Base-by-base conservation (phyloP, 2,888 invertebrate species). In the Macrophya alboannulata region DNA sequence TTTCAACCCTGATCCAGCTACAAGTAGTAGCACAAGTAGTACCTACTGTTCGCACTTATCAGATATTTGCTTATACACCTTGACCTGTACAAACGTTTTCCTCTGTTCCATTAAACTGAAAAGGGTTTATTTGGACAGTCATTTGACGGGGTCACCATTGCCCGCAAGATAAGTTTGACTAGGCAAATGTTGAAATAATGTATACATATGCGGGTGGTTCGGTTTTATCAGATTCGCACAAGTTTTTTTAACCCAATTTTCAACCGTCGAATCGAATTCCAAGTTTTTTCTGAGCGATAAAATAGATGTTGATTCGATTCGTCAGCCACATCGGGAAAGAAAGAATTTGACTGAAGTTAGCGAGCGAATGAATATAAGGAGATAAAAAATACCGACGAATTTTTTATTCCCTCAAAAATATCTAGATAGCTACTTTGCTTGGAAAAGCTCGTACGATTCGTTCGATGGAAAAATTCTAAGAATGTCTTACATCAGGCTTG, bases 251-350 rank as follows among this genome's bases (percentile, higher is more conserved):
- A 68, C 68, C 68, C 37, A 12, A 68, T 37, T 68, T 37, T 37
- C 21, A 17, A 37, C 15, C 15, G 37, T 68, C 37, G 68, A 68
- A 68, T n/a, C 68, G 68, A 37, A 8, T 37, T 12, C 12, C 37
- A 37, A 68, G 31, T 37, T 68, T 68, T 37, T 37, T 68, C n/a
- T 37, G 1, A 8, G 37, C 8, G 25, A 45, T n/a, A 21, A 45
- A 74, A 74, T 74, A 45, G n/a, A 74, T 74, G 74, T 45, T 74
- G 45, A 45, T 48, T 74, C 74, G 12, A 74, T 74, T 74, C 74
- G 74, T 45, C n/a, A 31, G 31, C n/a, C 6, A 10, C n/a, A 48
- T 74, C 48, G 45, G 15, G 15, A 4, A n/a, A 12, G 21, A 17
- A 68, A 45, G 17, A 43, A n/a, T 74, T 48, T 10, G 43, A 74